These are phyloP conservation scores for Lepidotrigona ventralis DNA, from an alignment of 1,140 invertebrate genomes.

Conservation along the genomic window DNA sequence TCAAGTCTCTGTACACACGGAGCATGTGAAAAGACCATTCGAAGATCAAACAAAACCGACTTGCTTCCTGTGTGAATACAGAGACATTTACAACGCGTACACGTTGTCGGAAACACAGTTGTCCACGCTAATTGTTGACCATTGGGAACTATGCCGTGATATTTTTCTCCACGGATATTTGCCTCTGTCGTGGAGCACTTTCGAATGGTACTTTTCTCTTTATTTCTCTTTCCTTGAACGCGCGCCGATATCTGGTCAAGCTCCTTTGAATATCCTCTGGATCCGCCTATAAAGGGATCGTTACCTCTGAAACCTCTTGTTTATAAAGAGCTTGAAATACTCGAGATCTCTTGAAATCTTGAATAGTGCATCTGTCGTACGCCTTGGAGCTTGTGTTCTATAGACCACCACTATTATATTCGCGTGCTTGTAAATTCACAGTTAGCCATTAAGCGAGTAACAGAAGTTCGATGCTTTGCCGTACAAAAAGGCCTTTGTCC, in stretches of 20 bases:
- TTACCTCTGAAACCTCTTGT: constrained; percentile 31
- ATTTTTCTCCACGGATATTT: constrained; percentile 59
- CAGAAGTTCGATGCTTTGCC: constrained; percentile 25
- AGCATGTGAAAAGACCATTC: not conserved
- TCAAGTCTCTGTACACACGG: not conserved
- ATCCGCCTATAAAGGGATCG: constrained; percentile 24
- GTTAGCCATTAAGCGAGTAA: constrained; percentile 44
- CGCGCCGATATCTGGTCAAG: constrained; percentile 34
- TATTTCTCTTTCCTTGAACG: not conserved
- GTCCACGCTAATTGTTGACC: constrained; percentile 69
- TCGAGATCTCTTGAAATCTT: constrained; percentile 35
- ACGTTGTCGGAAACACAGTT: constrained; percentile 54
- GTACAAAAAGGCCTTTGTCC: constrained; percentile 16
- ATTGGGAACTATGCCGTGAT: constrained; percentile 64
- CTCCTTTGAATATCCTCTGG: constrained; percentile 24
- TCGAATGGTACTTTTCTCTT: constrained; percentile 17
- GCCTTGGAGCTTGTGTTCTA: not conserved
- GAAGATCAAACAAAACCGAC: constrained; percentile 66
- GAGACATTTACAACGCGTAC: constrained; percentile 51
- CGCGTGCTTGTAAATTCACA: constrained; percentile 31
- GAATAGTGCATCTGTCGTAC: constrained; percentile 41
- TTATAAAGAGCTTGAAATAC: constrained; percentile 23
- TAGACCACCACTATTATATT: constrained; percentile 22
- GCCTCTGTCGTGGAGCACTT: constrained; percentile 9
- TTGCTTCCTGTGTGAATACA: constrained; percentile 54